Evolutionary conservation across 1,140 invertebrate species (phyloP).

Genomic region (Laupala kohalensis): DNA sequence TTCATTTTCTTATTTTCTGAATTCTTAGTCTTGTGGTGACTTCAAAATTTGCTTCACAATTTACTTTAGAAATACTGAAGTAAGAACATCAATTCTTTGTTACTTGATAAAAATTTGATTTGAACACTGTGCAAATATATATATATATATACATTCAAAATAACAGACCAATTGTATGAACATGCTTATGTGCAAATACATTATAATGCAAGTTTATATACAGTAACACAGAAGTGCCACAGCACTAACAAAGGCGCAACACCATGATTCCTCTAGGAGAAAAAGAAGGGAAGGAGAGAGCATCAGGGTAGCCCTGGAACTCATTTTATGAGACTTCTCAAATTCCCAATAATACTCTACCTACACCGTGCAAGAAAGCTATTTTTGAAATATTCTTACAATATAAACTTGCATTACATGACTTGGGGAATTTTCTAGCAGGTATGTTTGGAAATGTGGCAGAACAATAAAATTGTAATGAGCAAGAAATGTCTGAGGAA

Average conservation of each 20-base stretch:
- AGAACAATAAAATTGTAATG: not conserved
- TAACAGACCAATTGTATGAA: conserved; percentile 8
- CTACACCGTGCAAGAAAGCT: not conserved
- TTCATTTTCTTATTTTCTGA: not conserved
- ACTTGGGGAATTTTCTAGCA: not conserved
- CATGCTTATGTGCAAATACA: conserved; percentile 1
- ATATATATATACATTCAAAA: conserved; percentile 6
- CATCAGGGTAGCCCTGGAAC: not conserved
- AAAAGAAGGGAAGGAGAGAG: not conserved
- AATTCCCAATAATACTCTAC: not conserved
- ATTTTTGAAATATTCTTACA: not conserved
- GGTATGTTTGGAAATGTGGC: not conserved
- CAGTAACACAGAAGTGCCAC: not conserved
- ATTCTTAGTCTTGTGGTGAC: not conserved
- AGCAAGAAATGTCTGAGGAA: not conserved
- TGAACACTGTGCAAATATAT: conserved; percentile 3
- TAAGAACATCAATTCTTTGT: not conserved
- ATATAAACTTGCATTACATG: not conserved
- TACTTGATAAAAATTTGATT: conserved; percentile 4
- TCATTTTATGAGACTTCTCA: not conserved
- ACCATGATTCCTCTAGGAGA: not conserved
- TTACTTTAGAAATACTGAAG: not conserved
- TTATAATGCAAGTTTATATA: conserved; percentile 8
- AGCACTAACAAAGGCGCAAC: not conserved
- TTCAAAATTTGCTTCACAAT: not conserved